Conservation (phyloP, 2,888 invertebrate genomes). For the Polyploca ridens region DNA sequence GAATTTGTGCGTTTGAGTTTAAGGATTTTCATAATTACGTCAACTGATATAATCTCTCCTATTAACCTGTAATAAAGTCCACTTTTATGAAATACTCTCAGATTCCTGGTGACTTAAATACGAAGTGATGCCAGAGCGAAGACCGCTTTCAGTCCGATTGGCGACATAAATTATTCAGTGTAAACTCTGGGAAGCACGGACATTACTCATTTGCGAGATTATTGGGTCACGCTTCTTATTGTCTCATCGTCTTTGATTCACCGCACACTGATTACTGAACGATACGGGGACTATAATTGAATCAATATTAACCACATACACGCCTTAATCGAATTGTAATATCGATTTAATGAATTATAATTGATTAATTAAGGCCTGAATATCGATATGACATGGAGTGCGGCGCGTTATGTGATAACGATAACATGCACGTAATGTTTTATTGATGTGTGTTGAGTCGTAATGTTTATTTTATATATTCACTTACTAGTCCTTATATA, state of each 20-base stretch:
- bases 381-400: not conserved
- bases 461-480: too few relatives aligned
- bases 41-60: not conserved
- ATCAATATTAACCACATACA: not conserved
- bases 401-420: not conserved
- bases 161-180: constrained; percentile 58
- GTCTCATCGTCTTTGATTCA: constrained; percentile 27
- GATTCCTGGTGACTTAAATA: not conserved
- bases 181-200: constrained; percentile 28
- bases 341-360: constrained; percentile 7
- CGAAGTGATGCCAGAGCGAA: not conserved
- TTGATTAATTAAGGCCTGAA: constrained; percentile 4
- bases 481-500: too few relatives aligned
- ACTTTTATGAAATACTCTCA: not conserved
- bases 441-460: too few relatives aligned
- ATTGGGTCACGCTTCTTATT: constrained; percentile 40
- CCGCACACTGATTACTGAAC: constrained; percentile 24
- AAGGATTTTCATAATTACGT: not conserved
- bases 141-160: constrained; percentile 57
- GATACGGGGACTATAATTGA: constrained; percentile 21
- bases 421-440: too few relatives aligned
- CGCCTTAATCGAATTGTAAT: constrained; percentile 4
- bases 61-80: not conserved
- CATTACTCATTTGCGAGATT: constrained; percentile 54
- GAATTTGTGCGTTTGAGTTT: not conserved